Conservation (phyloP, 2,888 invertebrate genomes). For the Drosophila longiperda region DNA sequence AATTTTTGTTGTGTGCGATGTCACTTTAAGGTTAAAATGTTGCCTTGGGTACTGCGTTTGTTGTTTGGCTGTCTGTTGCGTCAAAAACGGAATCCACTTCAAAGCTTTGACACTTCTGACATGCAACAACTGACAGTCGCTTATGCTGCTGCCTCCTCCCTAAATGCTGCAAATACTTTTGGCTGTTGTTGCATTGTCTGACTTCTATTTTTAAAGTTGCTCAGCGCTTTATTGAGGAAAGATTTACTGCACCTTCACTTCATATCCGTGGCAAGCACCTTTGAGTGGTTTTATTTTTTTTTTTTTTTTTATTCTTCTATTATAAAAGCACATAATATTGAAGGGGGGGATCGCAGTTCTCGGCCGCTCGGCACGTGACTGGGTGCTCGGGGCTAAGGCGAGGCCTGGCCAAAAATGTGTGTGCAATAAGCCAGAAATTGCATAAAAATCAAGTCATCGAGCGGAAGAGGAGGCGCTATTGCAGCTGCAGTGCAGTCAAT, state of each 20-base stretch:
- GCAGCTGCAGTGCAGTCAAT: conserved; percentile 36
- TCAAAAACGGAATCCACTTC: conserved; percentile 62
- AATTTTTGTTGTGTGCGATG: conserved; percentile 16
- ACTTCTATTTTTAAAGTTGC: conserved; percentile 13
- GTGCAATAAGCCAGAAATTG: conserved; percentile 75
- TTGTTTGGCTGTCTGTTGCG: conserved; percentile 41
- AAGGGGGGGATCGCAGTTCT: conserved; percentile 36
- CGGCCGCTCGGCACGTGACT: conserved; percentile 53
- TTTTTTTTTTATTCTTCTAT: conserved; percentile 4
- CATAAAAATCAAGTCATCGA: conserved; percentile 71
- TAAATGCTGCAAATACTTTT: not conserved
- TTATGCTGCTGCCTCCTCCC: conserved; percentile 23
- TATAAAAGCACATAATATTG: conserved; percentile 64
- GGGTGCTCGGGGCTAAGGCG: conserved; percentile 1
- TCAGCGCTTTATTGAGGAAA: conserved; percentile 19
- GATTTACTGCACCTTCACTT: conserved; percentile 66
- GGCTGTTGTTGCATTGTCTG: conserved; percentile 48
- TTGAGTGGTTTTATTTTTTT: not conserved
- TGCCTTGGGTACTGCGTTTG: conserved; percentile 34
- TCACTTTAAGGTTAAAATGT: conserved; percentile 16
- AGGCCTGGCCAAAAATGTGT: conserved; percentile 42
- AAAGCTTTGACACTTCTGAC: conserved; percentile 58
- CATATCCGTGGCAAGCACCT: conserved; percentile 18
- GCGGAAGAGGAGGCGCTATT: not conserved
- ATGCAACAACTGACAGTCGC: conserved; percentile 68